These are phyloP conservation scores for Epizoanthus illoricatus DNA, from an alignment of 92 coral and sea anemone genomes.

Conservation along the genomic window DNA sequence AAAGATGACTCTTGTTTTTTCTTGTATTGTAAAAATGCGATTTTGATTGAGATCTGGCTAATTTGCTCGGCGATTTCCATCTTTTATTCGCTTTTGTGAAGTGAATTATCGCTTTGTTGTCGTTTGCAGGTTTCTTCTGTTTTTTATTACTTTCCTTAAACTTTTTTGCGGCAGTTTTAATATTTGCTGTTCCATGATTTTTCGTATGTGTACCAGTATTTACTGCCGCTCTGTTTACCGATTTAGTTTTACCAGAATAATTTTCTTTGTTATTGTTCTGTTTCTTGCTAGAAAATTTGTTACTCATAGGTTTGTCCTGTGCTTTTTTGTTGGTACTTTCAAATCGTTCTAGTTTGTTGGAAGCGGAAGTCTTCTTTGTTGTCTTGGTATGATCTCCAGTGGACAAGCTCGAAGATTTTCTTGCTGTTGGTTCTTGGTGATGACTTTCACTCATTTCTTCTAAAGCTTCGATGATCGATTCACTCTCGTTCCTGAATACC, in stretches of 20 bases:
- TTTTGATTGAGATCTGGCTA: neutral
- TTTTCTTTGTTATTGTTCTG: neutral
- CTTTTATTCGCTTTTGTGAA: neutral
- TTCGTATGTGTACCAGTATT: neutral
- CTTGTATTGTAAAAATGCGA: neutral
- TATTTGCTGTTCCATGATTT: neutral
- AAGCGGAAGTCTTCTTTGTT: neutral
- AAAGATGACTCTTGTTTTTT: neutral
- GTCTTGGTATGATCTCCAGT: neutral
- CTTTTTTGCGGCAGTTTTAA: too few species aligned
- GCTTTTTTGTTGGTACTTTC: neutral
- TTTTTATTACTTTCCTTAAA: neutral
- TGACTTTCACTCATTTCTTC: constrained; percentile 29
- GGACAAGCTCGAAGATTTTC: neutral
- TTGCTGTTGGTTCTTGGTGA: neutral
- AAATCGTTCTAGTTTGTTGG: neutral
- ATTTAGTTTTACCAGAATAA: neutral
- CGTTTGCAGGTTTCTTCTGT: neutral
- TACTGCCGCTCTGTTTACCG: too few species aligned
- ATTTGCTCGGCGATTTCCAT: neutral
- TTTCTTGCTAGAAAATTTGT: neutral
- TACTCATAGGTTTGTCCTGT: too few species aligned
- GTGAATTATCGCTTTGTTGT: neutral
- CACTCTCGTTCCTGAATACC: constrained; percentile 10
- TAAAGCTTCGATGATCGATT: constrained; percentile 40